Percentiles rank a stretch among this genome's conserved stretches.
Conservation (phyloP, 2,888 invertebrate species). For the Lamproptera curius region DNA sequence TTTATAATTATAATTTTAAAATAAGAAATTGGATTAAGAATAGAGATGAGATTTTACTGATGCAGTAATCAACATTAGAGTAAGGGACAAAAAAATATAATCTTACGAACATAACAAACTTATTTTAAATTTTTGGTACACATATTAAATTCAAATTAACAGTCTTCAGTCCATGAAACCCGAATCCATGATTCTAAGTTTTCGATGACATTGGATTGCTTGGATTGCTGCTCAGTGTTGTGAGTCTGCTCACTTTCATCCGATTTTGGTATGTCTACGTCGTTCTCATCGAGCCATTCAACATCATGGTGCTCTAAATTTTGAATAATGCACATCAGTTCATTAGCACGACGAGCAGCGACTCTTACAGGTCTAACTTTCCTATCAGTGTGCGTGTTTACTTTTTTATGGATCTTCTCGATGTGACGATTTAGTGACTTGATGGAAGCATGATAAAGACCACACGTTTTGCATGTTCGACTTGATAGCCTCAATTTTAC, state of each 20-base stretch:
- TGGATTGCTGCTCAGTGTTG: neutral
- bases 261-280: conserved; percentile 25
- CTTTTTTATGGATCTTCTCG: conserved; percentile 32
- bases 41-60: neutral
- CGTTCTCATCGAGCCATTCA: conserved; percentile 33
- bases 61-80: neutral
- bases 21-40: too few relatives aligned
- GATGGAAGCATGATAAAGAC: conserved; percentile 32
- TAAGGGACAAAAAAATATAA: neutral
- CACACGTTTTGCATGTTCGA: conserved; percentile 33
- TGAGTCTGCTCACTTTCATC: neutral
- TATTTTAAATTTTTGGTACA: neutral
- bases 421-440: conserved; percentile 36
- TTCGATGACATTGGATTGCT: conserved; percentile 12
- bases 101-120: neutral
- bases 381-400: conserved; percentile 25
- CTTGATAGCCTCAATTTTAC: conserved; percentile 32
- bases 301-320: conserved; percentile 32
- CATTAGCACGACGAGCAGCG: conserved; percentile 30
- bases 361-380: conserved; percentile 25
- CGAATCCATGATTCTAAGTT: conserved; percentile 26
- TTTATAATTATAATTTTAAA: too few relatives aligned
- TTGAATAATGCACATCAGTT: conserved; percentile 30
- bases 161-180: conserved; percentile 13
- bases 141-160: neutral